A percentile compares a stretch with the other conserved stretches of the same genome.
Evolutionary conservation across 2,797 vertebrate species (phyloP).

Genomic region (Smutsia gigantea): DNA sequence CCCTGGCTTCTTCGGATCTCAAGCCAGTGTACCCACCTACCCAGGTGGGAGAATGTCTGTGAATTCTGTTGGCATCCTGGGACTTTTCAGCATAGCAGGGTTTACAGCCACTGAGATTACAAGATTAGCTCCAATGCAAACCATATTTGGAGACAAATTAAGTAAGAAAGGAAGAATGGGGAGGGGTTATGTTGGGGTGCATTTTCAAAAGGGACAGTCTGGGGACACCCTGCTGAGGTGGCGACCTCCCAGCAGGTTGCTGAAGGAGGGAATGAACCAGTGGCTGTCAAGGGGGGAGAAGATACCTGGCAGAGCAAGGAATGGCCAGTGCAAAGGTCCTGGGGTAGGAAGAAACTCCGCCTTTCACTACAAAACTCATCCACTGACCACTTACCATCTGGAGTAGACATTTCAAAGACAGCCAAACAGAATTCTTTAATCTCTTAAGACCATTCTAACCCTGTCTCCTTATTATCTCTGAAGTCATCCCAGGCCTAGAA

Average conservation of each 20-base stretch:
- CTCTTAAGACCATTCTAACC: constrained; percentile 69
- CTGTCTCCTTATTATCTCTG: neutral
- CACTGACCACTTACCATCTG: neutral
- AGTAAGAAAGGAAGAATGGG: neutral
- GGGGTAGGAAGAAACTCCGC: neutral
- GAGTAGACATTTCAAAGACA: neutral
- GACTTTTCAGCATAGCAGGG: neutral
- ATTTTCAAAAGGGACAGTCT: neutral
- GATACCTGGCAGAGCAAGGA: too few relatives aligned
- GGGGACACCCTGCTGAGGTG: neutral
- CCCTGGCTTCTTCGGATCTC: neutral
- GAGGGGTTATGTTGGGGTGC: neutral
- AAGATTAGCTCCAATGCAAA: neutral
- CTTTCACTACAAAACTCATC: neutral
- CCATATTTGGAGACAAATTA: neutral
- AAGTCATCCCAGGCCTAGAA: neutral
- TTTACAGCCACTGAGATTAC: neutral
- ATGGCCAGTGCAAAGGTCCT: neutral
- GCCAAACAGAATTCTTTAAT: neutral
- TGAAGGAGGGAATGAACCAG: neutral
- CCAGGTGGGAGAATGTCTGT: neutral
- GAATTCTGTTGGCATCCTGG: neutral
- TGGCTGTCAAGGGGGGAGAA: neutral
- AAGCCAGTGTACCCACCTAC: neutral
- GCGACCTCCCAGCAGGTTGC: neutral